phyloP scores from a whole-genome alignment of 2,797 vertebrate genomes.

The Ptychadena robeensis region DNA sequence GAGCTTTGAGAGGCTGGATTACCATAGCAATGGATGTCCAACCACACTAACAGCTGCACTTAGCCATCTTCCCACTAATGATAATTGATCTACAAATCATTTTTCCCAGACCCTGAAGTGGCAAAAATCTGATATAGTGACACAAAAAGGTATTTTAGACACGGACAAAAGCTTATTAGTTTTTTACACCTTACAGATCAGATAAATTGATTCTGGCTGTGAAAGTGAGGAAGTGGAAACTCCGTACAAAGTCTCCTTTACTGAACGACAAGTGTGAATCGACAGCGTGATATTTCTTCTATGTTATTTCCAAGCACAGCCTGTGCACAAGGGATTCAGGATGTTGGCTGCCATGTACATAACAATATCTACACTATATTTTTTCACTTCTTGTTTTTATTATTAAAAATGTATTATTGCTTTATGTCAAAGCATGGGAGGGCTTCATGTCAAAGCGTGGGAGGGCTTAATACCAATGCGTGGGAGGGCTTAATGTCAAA shows the following conservation, averaged over 20 bases:
- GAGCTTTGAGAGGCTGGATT: conserved; percentile 15
- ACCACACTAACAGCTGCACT: conserved; percentile 20
- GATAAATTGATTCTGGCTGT: conserved; percentile 65
- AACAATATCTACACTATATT: neutral
- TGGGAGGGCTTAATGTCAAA: no score
- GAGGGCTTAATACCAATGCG: no score
- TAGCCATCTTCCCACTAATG: conserved; percentile 51
- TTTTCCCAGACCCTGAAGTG: conserved; percentile 54
- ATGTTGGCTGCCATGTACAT: conserved; percentile 6
- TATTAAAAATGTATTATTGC: no score
- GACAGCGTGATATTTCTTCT: conserved; percentile 44
- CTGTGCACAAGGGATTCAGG: conserved; percentile 6
- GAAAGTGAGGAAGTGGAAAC: conserved; percentile 40
- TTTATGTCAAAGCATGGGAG: no score
- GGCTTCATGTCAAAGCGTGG: no score
- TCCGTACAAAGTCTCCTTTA: conserved; percentile 53
- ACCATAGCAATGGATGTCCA: conserved; percentile 29
- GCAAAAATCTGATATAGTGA: conserved; percentile 60
- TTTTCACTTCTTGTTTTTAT: no score
- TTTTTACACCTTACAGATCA: conserved; percentile 62
- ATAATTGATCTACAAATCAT: conserved; percentile 64
- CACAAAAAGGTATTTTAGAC: conserved; percentile 61
- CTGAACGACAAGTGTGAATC: conserved; percentile 38
- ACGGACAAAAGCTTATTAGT: conserved; percentile 61
- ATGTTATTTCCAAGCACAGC: conserved; percentile 46